phyloP scores from a whole-genome alignment of 2,113 vertebrate species.

The Petrocephalus zakoni region DNA sequence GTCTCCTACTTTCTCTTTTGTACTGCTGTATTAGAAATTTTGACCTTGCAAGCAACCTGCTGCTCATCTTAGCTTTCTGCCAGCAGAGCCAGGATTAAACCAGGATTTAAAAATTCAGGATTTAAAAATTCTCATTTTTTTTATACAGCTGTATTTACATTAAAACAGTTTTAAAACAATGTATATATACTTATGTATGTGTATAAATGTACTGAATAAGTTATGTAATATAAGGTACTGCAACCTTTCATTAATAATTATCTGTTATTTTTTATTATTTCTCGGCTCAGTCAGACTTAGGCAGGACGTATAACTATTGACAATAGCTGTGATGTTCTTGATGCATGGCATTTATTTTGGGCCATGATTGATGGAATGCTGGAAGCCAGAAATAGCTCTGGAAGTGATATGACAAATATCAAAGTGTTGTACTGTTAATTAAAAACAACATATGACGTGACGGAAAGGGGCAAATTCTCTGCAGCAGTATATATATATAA shows the following conservation, averaged over 20 bases:
- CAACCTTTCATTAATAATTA: neutral
- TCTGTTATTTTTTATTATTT: neutral
- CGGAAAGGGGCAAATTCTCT: neutral
- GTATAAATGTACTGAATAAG: neutral
- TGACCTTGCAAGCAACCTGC: too few species aligned
- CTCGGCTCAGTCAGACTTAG: neutral
- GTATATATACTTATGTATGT: neutral
- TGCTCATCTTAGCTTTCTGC: too few species aligned
- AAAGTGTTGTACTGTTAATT: neutral
- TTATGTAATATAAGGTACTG: neutral
- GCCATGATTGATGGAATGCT: neutral
- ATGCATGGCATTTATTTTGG: neutral
- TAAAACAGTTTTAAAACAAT: neutral
- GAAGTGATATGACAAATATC: neutral
- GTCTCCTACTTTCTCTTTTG: too few species aligned
- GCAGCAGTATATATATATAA: too few species aligned
- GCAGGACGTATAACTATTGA: neutral
- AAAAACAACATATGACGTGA: slow-evolving; percentile 5
- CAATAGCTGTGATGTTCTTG: neutral
- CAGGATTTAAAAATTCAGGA: too few species aligned
- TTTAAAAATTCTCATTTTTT: too few species aligned
- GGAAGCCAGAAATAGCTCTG: neutral
- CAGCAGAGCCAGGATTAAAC: too few species aligned
- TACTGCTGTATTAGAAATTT: too few species aligned
- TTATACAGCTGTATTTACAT: neutral